Evolutionary conservation across 2,888 invertebrate species (phyloP).

Genomic region (Volucella zonaria): DNA sequence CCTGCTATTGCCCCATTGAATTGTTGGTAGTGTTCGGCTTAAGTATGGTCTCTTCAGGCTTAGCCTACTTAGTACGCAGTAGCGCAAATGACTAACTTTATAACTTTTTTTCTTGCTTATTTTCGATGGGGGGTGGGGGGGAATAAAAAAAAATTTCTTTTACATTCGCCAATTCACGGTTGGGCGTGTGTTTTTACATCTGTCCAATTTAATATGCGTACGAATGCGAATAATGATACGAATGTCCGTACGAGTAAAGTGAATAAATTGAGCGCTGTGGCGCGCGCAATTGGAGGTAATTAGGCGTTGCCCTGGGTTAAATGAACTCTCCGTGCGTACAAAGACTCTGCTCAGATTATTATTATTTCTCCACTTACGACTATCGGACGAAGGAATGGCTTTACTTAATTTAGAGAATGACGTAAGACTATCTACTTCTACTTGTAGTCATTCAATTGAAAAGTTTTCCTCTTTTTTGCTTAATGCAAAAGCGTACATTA

Average conservation of each 20-base stretch:
- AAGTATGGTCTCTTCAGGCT: constrained; percentile 28
- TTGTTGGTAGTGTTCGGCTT: constrained; percentile 40
- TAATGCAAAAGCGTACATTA: constrained; percentile 12
- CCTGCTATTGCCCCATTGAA: constrained; percentile 10
- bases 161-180: constrained; percentile 54
- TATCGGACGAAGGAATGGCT: constrained; percentile 56
- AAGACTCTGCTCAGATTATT: constrained; percentile 61
- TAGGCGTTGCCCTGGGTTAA: constrained; percentile 71
- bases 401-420: constrained; percentile 70
- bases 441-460: constrained; percentile 58
- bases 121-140: constrained; percentile 3
- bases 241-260: constrained; percentile 12
- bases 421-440: constrained; percentile 43
- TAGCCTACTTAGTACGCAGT: constrained; percentile 66
- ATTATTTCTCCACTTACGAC: constrained; percentile 54
- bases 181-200: constrained; percentile 61
- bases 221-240: constrained; percentile 66
- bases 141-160: constrained; percentile 56
- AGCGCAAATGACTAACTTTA: constrained; percentile 64
- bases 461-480: constrained; percentile 23
- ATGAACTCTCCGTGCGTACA: constrained; percentile 68
- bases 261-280: constrained; percentile 68
- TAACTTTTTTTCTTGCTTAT: constrained; percentile 30
- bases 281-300: constrained; percentile 72
- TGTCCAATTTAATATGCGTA: constrained; percentile 72